Base-by-base conservation (phyloP, 2,888 invertebrate genomes). In the Chrysomela aeneicollis region DNA sequence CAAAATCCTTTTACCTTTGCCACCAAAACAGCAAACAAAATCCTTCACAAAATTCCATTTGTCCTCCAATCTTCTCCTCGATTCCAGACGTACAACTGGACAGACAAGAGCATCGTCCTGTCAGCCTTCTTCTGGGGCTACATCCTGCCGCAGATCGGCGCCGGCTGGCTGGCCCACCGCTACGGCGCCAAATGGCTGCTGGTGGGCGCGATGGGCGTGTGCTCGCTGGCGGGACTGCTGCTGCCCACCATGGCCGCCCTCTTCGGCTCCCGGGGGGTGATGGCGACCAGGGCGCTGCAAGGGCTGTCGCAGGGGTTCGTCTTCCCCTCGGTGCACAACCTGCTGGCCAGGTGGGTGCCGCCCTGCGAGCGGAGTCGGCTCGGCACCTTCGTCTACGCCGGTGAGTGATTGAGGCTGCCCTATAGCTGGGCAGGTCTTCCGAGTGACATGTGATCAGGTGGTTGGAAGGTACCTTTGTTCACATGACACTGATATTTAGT, bases 71-170 rank as follows among this genome's bases (percentile, higher is more conserved):
- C n/a, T n/a, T 6, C 3, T 26, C 26, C 6, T 26, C 26, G 4
- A 2, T 73, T 71, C 22, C 53, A 75, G 75, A 74, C 74, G 0
- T 75, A 74, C 61, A 66, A 86, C 1, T 90, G 90, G 90, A 76
- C 81, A 12, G 80, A 85, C 62, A 76, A 82, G 9, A 85, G 86
- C 9, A 75, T 88, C 62, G 85, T 92, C 32, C 82, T 92, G 6
- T 92, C 91, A 9, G 90, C 92, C 0, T 93, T 92, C 81, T 92
- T 92, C 81, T 91, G 92, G 91, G 93, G 93, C 1, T 93, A 93
- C 78, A 85, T 91, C 1, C 70, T 90, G 1, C 88, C 90, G 15
- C 93, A 93, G 81, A 81, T 92, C 0, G 90, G 90, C 0, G 88
- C 88, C 0, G 90, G 92, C 0, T 85, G 90, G 72, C 79, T 95